Evolutionary conservation across 2,797 vertebrate species (phyloP), one percentile per base, ranked within the genome.

Genomic region (Gymnodraco acuticeps): DNA sequence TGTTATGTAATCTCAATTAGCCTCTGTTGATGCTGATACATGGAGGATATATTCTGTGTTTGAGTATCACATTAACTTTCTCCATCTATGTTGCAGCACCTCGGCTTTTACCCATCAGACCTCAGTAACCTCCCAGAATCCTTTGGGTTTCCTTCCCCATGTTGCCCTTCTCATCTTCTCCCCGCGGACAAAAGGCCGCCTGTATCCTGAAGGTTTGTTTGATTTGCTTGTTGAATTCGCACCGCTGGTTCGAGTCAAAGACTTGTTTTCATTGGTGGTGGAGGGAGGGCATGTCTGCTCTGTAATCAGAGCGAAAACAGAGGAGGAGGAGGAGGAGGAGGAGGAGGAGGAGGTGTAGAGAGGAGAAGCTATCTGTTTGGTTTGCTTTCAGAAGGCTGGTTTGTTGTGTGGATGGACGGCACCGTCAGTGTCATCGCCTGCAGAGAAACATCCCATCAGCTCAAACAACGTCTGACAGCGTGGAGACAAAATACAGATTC

Each of bases 131-230:
- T 45, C 73, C 58, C 46, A 67, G 70, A 69, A 73, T 31, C 51
- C n/a, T 66, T 41, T 20, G n/a, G 63, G 61, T 65, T 52, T 14
- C 41, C 5, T 51, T 11, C 61, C 16, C 77, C 66, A 5, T 6
- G 17, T 51, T 64, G 65, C 70, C 74, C 77, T 80, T 65, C 78
- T 78, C 71, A 3, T 69, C 75, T 68, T 75, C 70, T 64, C 67
- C 31, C 61, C 17, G 12, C 1, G 19, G 55, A 85, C 73, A 81
- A 79, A 78, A 76, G 72, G 42, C 50, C 1, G 52, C n/a, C 64
- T 81, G 75, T 78, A 17, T 64, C 64, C 56, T 16, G 58, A n/a
- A 33, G 59, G 64, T 78, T 78, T 73, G 78, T 73, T 81, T 81
- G 75, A 73, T 78, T 85, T 70, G 64, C 60, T 73, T 48, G 64